A percentile compares a stretch with the other conserved stretches of the same genome.
Conservation (phyloP, 2,113 vertebrate species). For the Falco punctatus region DNA sequence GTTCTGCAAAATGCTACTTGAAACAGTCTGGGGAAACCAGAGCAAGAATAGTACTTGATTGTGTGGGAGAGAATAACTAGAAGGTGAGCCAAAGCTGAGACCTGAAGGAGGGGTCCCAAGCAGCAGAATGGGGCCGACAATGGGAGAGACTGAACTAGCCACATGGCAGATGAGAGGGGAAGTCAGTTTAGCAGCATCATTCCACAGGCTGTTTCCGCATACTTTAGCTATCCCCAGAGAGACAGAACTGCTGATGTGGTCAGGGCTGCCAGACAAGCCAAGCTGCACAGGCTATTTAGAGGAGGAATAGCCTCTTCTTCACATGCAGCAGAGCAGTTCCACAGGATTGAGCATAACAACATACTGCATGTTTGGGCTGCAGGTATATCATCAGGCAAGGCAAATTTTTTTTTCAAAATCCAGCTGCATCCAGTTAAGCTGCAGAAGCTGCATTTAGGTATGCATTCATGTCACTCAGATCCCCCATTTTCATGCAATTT, state of each 20-base stretch:
- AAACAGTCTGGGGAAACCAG: not conserved
- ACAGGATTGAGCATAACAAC: not conserved
- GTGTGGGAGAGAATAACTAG: not conserved
- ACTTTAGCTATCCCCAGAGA: not conserved
- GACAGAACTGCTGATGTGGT: not conserved
- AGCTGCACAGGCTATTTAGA: not conserved
- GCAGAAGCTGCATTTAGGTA: not conserved
- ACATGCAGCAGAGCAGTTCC: not conserved
- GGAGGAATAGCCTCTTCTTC: not conserved
- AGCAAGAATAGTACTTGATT: not conserved
- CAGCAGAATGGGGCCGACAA: not conserved
- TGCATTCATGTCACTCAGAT: not conserved
- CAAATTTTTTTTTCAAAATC: not conserved
- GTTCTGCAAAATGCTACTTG: not conserved
- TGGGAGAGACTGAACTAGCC: not conserved
- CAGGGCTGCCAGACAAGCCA: not conserved
- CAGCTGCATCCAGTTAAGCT: not conserved
- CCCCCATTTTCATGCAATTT: not conserved
- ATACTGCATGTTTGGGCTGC: fast-evolving
- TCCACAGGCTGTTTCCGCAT: not conserved
- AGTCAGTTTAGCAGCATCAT: not conserved
- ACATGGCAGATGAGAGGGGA: not conserved
- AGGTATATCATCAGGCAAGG: not conserved
- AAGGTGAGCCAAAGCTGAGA: not conserved
- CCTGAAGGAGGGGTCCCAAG: not conserved